Evolutionary conservation across 2,888 invertebrate species (phyloP).

Genomic region (Eledona agricola): DNA sequence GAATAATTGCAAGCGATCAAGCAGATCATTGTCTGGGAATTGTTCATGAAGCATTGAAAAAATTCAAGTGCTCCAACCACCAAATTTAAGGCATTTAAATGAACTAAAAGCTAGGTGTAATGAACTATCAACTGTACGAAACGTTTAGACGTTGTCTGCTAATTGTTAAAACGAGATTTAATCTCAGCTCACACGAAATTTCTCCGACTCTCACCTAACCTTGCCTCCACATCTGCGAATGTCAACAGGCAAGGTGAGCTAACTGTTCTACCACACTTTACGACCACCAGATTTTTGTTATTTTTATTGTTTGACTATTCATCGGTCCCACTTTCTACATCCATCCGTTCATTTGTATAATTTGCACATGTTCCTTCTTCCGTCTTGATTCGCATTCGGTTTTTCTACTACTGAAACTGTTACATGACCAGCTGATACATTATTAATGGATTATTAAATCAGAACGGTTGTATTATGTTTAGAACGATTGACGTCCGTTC

Average conservation of each 20-base stretch:
- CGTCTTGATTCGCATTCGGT: not conserved
- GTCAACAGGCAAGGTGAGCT: constrained; percentile 25
- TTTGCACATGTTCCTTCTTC: not conserved
- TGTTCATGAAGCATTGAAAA: not conserved
- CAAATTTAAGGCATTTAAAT: no score
- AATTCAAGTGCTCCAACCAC: no score
- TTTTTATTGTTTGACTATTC: constrained; percentile 21
- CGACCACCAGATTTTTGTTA: constrained; percentile 18
- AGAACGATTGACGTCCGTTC: constrained; percentile 4
- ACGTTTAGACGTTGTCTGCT: no score
- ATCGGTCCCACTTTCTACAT: constrained; percentile 22
- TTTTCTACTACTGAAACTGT: constrained; percentile 4
- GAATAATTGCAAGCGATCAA: not conserved
- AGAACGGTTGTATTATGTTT: constrained; percentile 4
- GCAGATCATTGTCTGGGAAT: not conserved
- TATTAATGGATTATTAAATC: constrained; percentile 2
- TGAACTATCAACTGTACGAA: no score
- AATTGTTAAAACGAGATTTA: no score
- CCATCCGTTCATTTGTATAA: constrained; percentile 1
- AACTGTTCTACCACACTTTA: no score
- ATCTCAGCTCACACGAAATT: constrained; percentile 24
- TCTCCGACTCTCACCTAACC: constrained; percentile 31
- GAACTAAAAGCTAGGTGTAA: no score
- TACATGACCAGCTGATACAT: constrained; percentile 8
- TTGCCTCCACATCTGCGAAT: constrained; percentile 9